These are phyloP conservation scores for Eupeodes luniger DNA, from an alignment of 2,888 invertebrate species.

Conservation along the genomic window DNA sequence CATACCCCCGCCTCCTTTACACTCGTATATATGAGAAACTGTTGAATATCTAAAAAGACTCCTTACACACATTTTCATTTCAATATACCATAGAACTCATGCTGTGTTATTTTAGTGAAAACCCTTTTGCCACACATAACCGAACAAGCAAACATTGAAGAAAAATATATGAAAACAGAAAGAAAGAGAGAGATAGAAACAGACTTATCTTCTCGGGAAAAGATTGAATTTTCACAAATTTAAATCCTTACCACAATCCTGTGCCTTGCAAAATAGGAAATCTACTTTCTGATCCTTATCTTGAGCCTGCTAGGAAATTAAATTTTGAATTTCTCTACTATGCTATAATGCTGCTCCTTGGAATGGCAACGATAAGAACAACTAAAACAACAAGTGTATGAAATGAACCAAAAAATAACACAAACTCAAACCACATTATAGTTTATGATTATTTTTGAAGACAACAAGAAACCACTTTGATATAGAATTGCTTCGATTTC, in stretches of 20 bases:
- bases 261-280: not conserved
- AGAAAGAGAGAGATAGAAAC: not conserved
- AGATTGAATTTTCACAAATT: constrained; percentile 3
- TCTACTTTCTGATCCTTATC: not conserved
- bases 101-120: not conserved
- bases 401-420: too few species aligned
- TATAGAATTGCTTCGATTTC: too few species aligned
- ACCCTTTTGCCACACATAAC: not conserved
- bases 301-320: not conserved
- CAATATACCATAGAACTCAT: not conserved
- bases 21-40: too few species aligned
- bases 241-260: not conserved
- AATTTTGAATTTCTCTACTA: not conserved
- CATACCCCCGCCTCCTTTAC: too few species aligned
- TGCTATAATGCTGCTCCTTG: too few species aligned
- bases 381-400: too few species aligned
- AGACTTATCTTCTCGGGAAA: not conserved
- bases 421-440: too few species aligned
- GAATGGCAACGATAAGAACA: too few species aligned
- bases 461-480: too few species aligned
- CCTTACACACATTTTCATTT: too few species aligned
- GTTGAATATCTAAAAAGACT: too few species aligned
- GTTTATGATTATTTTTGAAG: too few species aligned
- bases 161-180: not conserved
- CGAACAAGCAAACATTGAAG: not conserved